Conservation (phyloP, 2,113 vertebrate genomes). For the Sinocyclocheilus rhinocerous region DNA sequence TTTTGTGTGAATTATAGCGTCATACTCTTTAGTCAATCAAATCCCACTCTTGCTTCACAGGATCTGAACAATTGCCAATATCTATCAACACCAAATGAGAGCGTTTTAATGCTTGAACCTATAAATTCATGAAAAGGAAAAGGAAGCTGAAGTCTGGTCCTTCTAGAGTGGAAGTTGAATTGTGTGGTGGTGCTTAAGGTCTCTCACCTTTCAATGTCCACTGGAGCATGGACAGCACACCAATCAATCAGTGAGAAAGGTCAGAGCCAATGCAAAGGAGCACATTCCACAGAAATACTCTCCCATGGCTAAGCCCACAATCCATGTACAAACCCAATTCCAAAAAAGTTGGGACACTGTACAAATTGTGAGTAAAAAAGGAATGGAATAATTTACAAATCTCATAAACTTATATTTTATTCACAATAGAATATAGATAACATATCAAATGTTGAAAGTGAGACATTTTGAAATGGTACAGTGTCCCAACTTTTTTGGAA, state of each 20-base stretch:
- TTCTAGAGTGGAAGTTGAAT: conserved; percentile 28
- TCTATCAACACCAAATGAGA: conserved; percentile 44
- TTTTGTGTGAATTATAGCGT: conserved; percentile 52
- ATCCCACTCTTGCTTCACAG: conserved; percentile 36
- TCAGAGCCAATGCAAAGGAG: conserved; percentile 40
- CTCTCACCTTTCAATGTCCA: conserved; percentile 37
- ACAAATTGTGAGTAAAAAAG: no score
- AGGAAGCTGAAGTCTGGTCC: conserved; percentile 20
- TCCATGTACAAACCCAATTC: no score
- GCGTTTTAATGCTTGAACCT: conserved; percentile 34
- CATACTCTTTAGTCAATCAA: conserved; percentile 47
- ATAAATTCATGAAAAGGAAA: conserved; percentile 31
- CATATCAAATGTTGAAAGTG: no score
- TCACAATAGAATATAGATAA: no score
- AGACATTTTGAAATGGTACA: no score
- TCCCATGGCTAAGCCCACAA: conserved; percentile 51
- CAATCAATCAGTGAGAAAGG: conserved; percentile 52
- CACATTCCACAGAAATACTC: conserved; percentile 42
- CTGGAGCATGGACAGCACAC: conserved; percentile 44
- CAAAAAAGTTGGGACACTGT: no score
- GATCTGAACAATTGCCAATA: conserved; percentile 57
- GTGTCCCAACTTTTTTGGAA: no score
- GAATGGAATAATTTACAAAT: no score
- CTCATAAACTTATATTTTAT: no score
- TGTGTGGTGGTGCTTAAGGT: conserved; percentile 22